Percentiles rank a stretch among this genome's conserved stretches.
These are phyloP conservation scores for Stigmatopora argus DNA, from an alignment of 2,113 vertebrate species.

Conservation along the genomic window DNA sequence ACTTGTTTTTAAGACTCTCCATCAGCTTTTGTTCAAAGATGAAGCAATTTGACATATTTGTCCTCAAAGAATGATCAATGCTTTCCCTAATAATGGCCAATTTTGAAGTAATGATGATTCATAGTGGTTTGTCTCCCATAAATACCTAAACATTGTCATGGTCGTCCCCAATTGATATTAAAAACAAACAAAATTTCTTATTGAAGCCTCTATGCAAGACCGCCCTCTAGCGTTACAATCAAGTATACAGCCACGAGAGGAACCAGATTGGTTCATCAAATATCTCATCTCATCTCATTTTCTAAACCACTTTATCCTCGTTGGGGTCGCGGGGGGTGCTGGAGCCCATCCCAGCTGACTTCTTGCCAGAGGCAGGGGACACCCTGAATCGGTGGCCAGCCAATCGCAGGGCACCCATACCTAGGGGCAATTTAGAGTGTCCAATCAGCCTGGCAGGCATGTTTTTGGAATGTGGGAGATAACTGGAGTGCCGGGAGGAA, in stretches of 20 bases:
- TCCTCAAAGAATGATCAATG: neutral
- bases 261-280: too few relatives aligned
- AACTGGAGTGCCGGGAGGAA: too few relatives aligned
- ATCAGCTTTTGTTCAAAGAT: neutral
- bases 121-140: neutral
- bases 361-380: too few relatives aligned
- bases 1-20: neutral
- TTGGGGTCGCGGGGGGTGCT: too few relatives aligned
- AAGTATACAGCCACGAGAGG: neutral
- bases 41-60: neutral
- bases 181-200: neutral
- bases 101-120: neutral
- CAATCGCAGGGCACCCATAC: too few relatives aligned
- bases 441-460: too few relatives aligned
- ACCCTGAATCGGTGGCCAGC: too few relatives aligned
- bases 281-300: too few relatives aligned
- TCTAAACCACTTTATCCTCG: too few relatives aligned
- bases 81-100: neutral
- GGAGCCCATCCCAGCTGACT: too few relatives aligned
- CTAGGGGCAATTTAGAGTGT: too few relatives aligned
- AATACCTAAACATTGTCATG: neutral
- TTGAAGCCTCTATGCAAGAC: neutral
- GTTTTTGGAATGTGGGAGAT: too few relatives aligned
- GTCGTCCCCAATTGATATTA: neutral
- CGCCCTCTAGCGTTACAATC: neutral